Evolutionary conservation across 1,140 invertebrate genomes (phyloP).

Genomic region (Pseudoatta argentina): DNA sequence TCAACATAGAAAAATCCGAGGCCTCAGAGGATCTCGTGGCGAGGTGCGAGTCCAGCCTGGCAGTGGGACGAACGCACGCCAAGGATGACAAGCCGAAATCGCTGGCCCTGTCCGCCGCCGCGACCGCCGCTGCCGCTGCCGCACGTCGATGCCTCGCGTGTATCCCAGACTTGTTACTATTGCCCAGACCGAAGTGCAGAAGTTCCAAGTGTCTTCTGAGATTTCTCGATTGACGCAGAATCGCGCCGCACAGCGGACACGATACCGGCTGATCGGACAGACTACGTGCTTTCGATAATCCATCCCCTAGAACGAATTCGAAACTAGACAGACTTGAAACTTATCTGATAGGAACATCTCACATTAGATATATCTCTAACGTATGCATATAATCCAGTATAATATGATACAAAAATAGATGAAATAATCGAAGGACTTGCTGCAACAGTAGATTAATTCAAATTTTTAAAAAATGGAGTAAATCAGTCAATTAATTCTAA

Average conservation of each 20-base stretch:
- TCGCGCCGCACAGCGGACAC: slow-evolving; percentile 84
- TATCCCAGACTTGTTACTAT: slow-evolving; percentile 72
- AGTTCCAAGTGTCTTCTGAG: slow-evolving; percentile 84
- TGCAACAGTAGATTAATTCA: too few species aligned
- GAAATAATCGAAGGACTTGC: background rate
- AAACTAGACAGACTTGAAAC: slow-evolving; percentile 45
- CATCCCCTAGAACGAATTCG: slow-evolving; percentile 79
- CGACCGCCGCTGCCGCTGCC: slow-evolving; percentile 25
- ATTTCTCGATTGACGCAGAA: slow-evolving; percentile 84
- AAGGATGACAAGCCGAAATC: slow-evolving; percentile 70
- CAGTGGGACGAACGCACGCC: slow-evolving; percentile 60
- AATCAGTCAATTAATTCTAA: too few species aligned
- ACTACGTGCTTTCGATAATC: slow-evolving; percentile 77
- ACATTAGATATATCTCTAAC: background rate
- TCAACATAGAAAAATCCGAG: slow-evolving; percentile 73
- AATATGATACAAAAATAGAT: background rate
- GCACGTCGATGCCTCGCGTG: slow-evolving; percentile 71
- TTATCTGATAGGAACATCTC: background rate
- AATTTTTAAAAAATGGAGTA: too few species aligned
- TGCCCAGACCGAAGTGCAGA: slow-evolving; percentile 82
- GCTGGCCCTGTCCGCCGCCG: slow-evolving; percentile 38
- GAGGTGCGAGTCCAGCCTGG: slow-evolving; percentile 71
- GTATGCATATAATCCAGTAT: background rate
- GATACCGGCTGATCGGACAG: slow-evolving; percentile 84
- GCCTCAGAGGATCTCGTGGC: slow-evolving; percentile 71